Conservation (phyloP, 1,140 invertebrate species). For the Protaetia brevitarsis region DNA sequence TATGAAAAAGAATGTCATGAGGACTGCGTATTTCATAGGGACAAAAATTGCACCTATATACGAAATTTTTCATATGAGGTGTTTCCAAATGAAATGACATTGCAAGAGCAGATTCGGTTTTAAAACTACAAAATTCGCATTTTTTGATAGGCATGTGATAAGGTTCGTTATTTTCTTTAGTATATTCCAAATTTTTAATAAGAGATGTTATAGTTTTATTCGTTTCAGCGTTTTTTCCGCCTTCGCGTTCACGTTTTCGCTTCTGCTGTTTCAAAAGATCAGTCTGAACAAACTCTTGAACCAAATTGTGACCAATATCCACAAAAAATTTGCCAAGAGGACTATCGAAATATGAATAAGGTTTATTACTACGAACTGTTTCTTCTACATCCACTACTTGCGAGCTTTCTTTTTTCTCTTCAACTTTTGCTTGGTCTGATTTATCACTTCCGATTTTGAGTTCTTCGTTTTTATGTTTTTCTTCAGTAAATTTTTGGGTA, state of each 20-base stretch:
- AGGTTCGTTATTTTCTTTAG: slow-evolving; percentile 84
- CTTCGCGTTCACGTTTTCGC: slow-evolving; percentile 66
- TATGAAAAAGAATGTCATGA: slow-evolving; percentile 86
- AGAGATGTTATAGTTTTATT: slow-evolving; percentile 75
- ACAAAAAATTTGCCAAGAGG: slow-evolving; percentile 89
- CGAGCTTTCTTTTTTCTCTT: background rate
- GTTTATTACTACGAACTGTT: slow-evolving; percentile 41
- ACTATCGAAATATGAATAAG: slow-evolving; percentile 75
- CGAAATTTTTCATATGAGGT: slow-evolving; percentile 84
- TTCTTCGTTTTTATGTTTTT: background rate
- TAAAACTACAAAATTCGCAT: slow-evolving; percentile 90
- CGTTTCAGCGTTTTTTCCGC: slow-evolving; percentile 64
- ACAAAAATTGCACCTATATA: slow-evolving; percentile 87
- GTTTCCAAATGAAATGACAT: slow-evolving; percentile 89
- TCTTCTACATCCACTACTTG: background rate
- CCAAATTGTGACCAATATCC: slow-evolving; percentile 86
- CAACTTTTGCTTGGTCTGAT: slow-evolving; percentile 49
- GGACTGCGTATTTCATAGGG: slow-evolving; percentile 76
- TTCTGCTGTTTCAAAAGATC: slow-evolving; percentile 87
- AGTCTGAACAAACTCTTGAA: slow-evolving; percentile 89
- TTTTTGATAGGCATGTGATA: slow-evolving; percentile 68
- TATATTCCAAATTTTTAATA: slow-evolving; percentile 80
- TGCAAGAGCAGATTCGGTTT: slow-evolving; percentile 82
- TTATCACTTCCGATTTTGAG: slow-evolving; percentile 47
- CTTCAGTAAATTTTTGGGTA: background rate